Base-by-base conservation (phyloP, 2,113 vertebrate genomes). In the Rhipidura dahli region DNA sequence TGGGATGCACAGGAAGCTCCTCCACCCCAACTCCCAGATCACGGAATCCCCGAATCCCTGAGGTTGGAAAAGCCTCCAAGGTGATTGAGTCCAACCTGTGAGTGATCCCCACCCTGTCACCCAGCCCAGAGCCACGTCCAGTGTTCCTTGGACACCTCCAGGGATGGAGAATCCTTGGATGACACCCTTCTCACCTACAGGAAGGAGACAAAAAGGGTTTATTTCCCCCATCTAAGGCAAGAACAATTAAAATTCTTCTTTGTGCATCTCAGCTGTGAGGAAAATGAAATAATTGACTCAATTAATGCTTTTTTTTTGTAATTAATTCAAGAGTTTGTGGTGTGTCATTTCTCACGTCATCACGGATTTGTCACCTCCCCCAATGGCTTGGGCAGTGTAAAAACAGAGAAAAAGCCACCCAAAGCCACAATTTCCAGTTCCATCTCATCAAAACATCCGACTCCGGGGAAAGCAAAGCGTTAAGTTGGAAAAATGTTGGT, bases 1-100 rank as follows among this genome's bases (percentile, higher is more conserved):
- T 0, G 5, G 19, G 44, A 31, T 26, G 18, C 2, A 7, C 9
- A 37, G 60, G 33, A 30, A 30, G 3, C 13, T 12, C 22, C 21
- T 47, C 75, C 3, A 5, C 17, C 40, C n/a, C 15, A 57, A 9
- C 1, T 6, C 22, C 7, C 3, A 42, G 15, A 3, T 5, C 60
- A 6, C 0, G 0, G 22, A 39, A 61, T 53, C 17, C 64, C 64
- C 23, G 18, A 40, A 40, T 20, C 5, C 70, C 50, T 40, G 59
- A 40, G 59, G 82, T 0, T n/a, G 59, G 59, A 40, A 75, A 40
- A 40, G 15, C 23, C n/a, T 65, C 40, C 40, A 23, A 73, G 49
- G 12, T 12, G 19, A 13, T 15, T 1, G 19, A 54, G 28, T 6
- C 33, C 57, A 45, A 19, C 4, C 28, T 51, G 17, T 15, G 72